Conservation (phyloP, 2,888 invertebrate species). For the Spatulosminthurus flaviceps region DNA sequence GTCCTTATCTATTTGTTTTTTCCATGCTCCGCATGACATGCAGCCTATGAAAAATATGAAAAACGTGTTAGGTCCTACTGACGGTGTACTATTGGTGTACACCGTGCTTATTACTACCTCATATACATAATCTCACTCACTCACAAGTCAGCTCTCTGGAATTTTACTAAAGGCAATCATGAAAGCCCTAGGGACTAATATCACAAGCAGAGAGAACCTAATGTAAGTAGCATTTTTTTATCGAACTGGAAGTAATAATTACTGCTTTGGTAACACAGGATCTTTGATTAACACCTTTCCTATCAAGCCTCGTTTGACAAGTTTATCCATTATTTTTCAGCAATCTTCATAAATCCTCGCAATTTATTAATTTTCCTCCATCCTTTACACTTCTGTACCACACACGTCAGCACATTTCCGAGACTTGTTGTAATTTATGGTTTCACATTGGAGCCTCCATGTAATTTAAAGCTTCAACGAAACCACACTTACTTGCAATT, state of each 20-base stretch:
- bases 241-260: slow-evolving; percentile 47
- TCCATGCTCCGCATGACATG: background rate
- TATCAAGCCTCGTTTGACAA: slow-evolving; percentile 47
- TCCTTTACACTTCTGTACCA: slow-evolving; percentile 14
- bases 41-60: background rate
- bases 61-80: background rate
- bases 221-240: slow-evolving; percentile 40
- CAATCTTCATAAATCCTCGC: slow-evolving; percentile 26
- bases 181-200: slow-evolving; percentile 49
- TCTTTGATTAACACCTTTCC: slow-evolving; percentile 53
- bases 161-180: slow-evolving; percentile 39
- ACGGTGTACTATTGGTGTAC: background rate
- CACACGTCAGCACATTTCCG: slow-evolving; percentile 3
- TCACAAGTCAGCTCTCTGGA: background rate
- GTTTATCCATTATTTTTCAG: slow-evolving; percentile 52
- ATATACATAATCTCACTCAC: background rate
- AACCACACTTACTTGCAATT: background rate
- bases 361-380: slow-evolving; percentile 18
- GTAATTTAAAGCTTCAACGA: background rate
- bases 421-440: slow-evolving; percentile 13
- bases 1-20: slow-evolving; percentile 29
- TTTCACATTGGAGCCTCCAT: background rate
- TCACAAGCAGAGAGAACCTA: slow-evolving; percentile 49
- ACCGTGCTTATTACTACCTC: background rate
- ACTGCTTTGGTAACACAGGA: slow-evolving; percentile 51